Evolutionary conservation across 2,113 vertebrate species (phyloP).

Genomic region (Pelodiscus sinensis): DNA sequence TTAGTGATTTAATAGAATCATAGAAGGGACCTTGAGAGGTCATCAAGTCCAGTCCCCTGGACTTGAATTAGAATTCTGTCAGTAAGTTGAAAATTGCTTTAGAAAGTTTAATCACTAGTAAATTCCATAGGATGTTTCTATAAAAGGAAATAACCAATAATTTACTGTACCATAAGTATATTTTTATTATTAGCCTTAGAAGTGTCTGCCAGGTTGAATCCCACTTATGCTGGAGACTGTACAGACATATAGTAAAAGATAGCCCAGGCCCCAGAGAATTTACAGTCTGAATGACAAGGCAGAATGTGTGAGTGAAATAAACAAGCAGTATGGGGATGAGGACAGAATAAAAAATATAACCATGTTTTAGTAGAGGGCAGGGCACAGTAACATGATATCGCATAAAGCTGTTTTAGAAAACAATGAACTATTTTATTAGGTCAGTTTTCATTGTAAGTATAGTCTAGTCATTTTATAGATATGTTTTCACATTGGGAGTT

Average conservation of each 20-base stretch:
- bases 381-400: not conserved
- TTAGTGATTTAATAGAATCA: not conserved
- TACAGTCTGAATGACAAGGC: not conserved
- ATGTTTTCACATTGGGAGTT: not conserved
- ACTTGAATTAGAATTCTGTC: not conserved
- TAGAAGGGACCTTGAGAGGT: not conserved
- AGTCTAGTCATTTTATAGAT: not conserved
- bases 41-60: no score
- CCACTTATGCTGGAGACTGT: not conserved
- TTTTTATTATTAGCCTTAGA: not conserved
- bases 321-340: no score
- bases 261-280: not conserved
- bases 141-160: not conserved
- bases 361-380: not conserved
- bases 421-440: not conserved
- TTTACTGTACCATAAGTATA: not conserved
- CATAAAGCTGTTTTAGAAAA: not conserved
- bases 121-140: not conserved
- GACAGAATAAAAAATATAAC: not conserved
- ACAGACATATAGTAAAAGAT: not conserved
- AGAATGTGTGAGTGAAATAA: no score
- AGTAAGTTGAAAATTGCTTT: rapidly evolving
- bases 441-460: not conserved
- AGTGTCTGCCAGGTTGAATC: not conserved
- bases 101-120: not conserved